Evolutionary conservation across 35 echinoderm and acorn worm species (phyloP).

Genomic region (Ophioderma brevispina): DNA sequence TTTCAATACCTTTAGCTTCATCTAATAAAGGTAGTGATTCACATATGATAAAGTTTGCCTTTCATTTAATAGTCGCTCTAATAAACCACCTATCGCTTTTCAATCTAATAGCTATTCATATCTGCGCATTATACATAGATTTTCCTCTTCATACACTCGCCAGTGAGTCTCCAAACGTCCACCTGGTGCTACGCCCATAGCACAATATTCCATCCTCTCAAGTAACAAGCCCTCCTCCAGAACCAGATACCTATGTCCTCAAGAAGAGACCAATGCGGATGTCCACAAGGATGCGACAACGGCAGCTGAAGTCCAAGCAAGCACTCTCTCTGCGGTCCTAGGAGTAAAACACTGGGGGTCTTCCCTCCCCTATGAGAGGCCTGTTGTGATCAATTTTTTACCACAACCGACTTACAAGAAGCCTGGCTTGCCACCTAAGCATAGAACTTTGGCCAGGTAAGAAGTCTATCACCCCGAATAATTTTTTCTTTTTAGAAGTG

Average conservation of each 20-base stretch:
- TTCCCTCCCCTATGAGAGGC: conserved; percentile 18
- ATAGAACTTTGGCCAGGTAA: neutral
- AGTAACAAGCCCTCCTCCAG: conserved; percentile 24
- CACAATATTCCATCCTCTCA: neutral
- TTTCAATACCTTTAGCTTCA: too few species aligned
- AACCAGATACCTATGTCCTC: neutral
- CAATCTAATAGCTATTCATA: too few species aligned
- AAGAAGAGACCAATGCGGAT: neutral
- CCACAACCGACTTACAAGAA: neutral
- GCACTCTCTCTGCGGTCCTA: conserved; percentile 24
- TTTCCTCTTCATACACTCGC: too few species aligned
- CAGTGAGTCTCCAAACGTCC: too few species aligned
- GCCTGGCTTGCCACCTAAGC: neutral
- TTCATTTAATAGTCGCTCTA: too few species aligned
- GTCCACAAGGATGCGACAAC: conserved; percentile 1
- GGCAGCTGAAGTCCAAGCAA: neutral
- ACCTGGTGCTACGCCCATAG: too few species aligned
- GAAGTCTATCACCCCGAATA: neutral
- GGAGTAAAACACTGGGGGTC: conserved; percentile 83
- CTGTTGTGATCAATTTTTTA: neutral
- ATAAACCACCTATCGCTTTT: too few species aligned
- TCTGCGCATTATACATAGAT: too few species aligned
- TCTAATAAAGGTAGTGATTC: too few species aligned
- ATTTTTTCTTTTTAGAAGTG: too few species aligned
- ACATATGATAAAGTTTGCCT: too few species aligned